These are phyloP conservation scores for Chirona hameri DNA, from an alignment of 2,888 invertebrate species.

Conservation along the genomic window DNA sequence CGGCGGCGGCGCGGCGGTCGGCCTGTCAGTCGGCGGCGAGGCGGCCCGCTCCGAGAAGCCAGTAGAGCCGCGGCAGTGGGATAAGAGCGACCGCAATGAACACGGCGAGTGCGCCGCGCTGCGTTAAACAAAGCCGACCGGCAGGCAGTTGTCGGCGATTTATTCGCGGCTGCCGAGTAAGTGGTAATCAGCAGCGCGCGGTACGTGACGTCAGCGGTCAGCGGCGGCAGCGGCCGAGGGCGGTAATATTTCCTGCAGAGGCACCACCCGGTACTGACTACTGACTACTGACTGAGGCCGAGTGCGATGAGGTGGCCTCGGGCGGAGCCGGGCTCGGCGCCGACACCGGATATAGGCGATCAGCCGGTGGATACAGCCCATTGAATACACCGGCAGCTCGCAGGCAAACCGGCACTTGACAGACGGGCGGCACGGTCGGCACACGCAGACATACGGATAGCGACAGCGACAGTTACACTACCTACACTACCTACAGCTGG, in stretches of 20 bases:
- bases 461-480: too few species aligned
- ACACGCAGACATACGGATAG: too few species aligned
- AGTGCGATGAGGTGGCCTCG: too few species aligned
- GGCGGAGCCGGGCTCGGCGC: too few species aligned
- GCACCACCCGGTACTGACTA: too few species aligned
- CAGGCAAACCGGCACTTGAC: too few species aligned
- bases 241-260: not conserved
- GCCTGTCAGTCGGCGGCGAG: not conserved
- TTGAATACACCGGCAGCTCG: too few species aligned
- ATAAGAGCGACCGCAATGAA: not conserved
- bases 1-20: not conserved
- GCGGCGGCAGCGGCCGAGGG: not conserved
- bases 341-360: too few species aligned
- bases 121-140: not conserved
- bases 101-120: not conserved
- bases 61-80: not conserved
- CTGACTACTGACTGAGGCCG: too few species aligned
- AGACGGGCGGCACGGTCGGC: too few species aligned
- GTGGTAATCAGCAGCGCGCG: not conserved
- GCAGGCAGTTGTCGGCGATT: not conserved
- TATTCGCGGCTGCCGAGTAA: not conserved
- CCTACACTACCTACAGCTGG: too few species aligned
- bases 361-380: too few species aligned
- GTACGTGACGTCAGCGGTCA: not conserved
- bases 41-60: not conserved